phyloP scores from a whole-genome alignment of 2,888 invertebrate genomes.

The Vanessa cardui region DNA sequence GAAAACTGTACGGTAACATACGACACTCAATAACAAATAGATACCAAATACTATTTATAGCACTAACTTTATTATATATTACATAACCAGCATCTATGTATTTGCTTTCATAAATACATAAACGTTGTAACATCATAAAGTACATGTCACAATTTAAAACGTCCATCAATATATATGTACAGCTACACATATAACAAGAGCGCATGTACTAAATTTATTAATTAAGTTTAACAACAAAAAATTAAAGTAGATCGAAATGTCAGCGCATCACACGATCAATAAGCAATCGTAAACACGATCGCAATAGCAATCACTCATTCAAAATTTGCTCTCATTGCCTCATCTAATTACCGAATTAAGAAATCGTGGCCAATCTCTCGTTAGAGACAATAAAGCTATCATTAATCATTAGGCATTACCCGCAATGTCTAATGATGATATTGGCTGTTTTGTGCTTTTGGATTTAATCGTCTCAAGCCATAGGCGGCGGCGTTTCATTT shows the following conservation, averaged over 20 bases:
- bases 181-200: background rate
- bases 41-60: too few relatives aligned
- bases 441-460: conserved; percentile 69
- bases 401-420: conserved; percentile 78
- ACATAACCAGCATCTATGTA: too few relatives aligned
- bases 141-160: background rate
- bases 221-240: conserved; percentile 5
- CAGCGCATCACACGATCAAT: conserved; percentile 22
- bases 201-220: background rate
- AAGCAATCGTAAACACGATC: conserved; percentile 30
- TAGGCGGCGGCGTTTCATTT: conserved; percentile 42
- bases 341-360: conserved; percentile 79
- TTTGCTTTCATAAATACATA: too few relatives aligned
- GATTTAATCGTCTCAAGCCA: conserved; percentile 38
- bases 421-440: conserved; percentile 70
- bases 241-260: conserved; percentile 3
- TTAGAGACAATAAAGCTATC: conserved; percentile 76
- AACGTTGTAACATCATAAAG: too few relatives aligned
- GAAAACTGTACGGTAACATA: too few relatives aligned
- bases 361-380: conserved; percentile 74
- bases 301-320: conserved; percentile 54
- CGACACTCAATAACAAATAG: too few relatives aligned
- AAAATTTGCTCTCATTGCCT: conserved; percentile 57
- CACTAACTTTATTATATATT: too few relatives aligned
- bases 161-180: too few relatives aligned